A percentile compares a stretch with the other conserved stretches of the same genome.
Conservation (phyloP, 53 echinoderm and acorn worm genomes). For the Crossaster papposus region DNA sequence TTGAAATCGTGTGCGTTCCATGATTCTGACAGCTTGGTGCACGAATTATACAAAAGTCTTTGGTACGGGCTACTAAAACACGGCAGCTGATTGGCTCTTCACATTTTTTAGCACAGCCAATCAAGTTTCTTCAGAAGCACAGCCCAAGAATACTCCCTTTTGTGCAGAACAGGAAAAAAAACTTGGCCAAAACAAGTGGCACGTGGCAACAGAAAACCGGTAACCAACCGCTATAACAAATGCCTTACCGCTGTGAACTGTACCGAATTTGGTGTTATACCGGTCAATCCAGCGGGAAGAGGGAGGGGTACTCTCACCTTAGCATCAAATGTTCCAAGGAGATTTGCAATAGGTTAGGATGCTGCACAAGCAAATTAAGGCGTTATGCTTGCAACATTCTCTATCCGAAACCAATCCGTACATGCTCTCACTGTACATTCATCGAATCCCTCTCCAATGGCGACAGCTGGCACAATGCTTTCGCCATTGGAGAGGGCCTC, state of each 20-base stretch:
- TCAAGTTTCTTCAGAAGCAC: background rate
- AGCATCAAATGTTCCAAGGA: constrained; percentile 30
- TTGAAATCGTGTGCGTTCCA: background rate
- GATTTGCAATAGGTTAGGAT: constrained; percentile 19
- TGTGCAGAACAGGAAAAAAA: constrained; percentile 1
- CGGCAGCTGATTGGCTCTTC: constrained; percentile 1
- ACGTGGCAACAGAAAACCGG: background rate
- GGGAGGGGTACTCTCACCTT: constrained; percentile 43
- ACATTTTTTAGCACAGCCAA: background rate
- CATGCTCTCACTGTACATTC: too few relatives aligned
- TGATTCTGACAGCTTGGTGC: background rate
- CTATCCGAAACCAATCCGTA: too few relatives aligned
- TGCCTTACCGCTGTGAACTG: constrained; percentile 46
- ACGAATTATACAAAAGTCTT: background rate
- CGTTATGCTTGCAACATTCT: background rate
- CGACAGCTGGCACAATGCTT: too few relatives aligned
- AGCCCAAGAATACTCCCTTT: constrained; percentile 34
- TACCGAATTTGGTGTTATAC: constrained; percentile 28
- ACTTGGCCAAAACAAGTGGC: constrained; percentile 36
- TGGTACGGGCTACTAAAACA: background rate
- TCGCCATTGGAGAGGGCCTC: too few relatives aligned
- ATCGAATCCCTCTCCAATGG: too few relatives aligned
- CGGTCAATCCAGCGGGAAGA: constrained; percentile 56
- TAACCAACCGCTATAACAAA: background rate
- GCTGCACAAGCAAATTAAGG: constrained; percentile 1